Evolutionary conservation across 2,888 invertebrate genomes (phyloP).

Genomic region (Melolontha melolontha): DNA sequence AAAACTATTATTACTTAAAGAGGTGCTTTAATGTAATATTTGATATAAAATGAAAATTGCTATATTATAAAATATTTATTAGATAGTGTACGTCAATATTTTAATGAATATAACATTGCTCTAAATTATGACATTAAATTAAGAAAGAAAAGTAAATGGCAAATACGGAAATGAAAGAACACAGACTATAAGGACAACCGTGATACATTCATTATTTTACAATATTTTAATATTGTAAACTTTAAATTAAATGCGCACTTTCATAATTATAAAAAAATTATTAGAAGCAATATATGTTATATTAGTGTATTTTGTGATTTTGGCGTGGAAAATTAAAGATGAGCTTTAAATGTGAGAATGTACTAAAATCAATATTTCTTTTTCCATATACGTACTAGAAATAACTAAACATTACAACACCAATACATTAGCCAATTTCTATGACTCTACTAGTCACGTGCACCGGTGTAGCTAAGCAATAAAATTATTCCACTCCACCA

Average conservation of each 20-base stretch:
- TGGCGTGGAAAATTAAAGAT: conserved; percentile 1
- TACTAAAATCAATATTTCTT: conserved; percentile 8
- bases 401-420: conserved; percentile 38
- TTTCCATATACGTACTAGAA: conserved; percentile 8
- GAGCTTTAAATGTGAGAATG: neutral
- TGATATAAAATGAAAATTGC: too few relatives aligned
- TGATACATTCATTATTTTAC: too few relatives aligned
- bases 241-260: conserved; percentile 28
- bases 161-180: too few relatives aligned
- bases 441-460: conserved; percentile 44
- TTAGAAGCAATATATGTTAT: conserved; percentile 1
- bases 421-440: conserved; percentile 34
- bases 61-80: too few relatives aligned
- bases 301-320: conserved; percentile 22
- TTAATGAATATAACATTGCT: too few relatives aligned
- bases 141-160: too few relatives aligned
- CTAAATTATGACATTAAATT: too few relatives aligned
- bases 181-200: too few relatives aligned
- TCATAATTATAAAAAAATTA: neutral
- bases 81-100: too few relatives aligned
- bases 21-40: too few relatives aligned
- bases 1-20: too few relatives aligned
- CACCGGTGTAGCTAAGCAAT: conserved; percentile 45
- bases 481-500: conserved; percentile 32
- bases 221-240: too few relatives aligned